Base-by-base conservation (phyloP, 2,888 invertebrate species). In the Andrena minutula region DNA sequence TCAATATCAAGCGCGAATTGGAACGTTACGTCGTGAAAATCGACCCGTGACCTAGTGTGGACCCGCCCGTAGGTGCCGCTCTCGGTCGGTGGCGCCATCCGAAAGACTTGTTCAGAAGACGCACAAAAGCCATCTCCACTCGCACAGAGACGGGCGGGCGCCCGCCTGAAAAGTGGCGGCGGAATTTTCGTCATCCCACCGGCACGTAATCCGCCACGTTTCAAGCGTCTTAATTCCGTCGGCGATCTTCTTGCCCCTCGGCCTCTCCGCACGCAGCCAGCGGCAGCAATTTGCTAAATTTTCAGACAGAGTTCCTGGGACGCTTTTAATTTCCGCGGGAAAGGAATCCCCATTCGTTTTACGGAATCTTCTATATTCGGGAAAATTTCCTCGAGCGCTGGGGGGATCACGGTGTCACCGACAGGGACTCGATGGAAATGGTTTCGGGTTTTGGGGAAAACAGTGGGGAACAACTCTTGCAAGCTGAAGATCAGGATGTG, bases 31-130 rank as follows among this genome's bases (percentile, higher is more conserved):
- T 89, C 89, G 90, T 88, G 88, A 91, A 92, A 92, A 93, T 93
- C 92, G 92, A 93, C 92, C 92, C 91, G 91, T 93, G 93, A 93
- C 93, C 93, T 90, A 93, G 91, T 93, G 91, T 93, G 93, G 92
- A 92, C 92, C 92, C 93, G 90, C 92, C 92, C 92, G 92, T 87
- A 79, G 87, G 65, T 75, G 64, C 72, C 66, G 79, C 73, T 70
- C 30, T 75, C 76, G 82, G 85, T 83, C 70, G 60, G 83, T 89
- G 84, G 88, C 87, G 88, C 86, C 89, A 85, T 86, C 87, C 75
- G 72, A 85, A 86, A 82, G 79, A 79, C 23, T 23, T 56, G 23
- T 56, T 56, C 56, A 56, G 56, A 56, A 26, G 56, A 26, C 23
- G 10, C 41, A 23, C 58, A 32, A 60, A 75, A 16, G 6, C 49